Base-by-base conservation (phyloP, 2,888 invertebrate genomes). In the Neoascia interrupta region DNA sequence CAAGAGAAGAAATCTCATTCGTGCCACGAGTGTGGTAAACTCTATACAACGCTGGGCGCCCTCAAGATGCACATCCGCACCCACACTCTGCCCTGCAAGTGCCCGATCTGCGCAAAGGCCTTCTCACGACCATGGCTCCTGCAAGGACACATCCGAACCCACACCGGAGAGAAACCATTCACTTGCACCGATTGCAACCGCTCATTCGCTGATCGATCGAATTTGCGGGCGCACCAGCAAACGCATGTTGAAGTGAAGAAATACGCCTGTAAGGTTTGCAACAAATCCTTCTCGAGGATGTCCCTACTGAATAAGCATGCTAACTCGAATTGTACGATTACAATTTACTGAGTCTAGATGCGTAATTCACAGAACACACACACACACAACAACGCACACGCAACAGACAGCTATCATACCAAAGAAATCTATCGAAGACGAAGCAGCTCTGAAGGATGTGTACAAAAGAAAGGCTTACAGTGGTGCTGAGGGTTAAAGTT, bases 1-100 rank as follows among this genome's bases (percentile, higher is more conserved):
- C 92, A 93, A 49, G 94, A 96, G 56, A 94, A 96, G 88, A 97
- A 97, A 88, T 94, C 95, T 34, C 87, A 87, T 63, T 82, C 85
- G 11, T 88, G 88, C 41, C 84, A 88, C 41, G 85, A 87, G 13
- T 88, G 88, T 43, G 88, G 88, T 34, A 88, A 88, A 73, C 83
- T 85, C 6, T 88, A 88, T 61, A 88, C 86, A n/a, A 85, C 88
- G 4, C 83, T 87, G 13, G 88, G 88, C 3, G 88, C 88, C 0
- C 84, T 88, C 2, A 88, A 88, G 82, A 88, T 88, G 88, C 88
- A 88, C 82, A 88, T 88, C 0, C 86, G 88, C 39, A 88, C 88
- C 0, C 88, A 88, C 39, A 88, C 88, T 0, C 73, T 88, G 60
- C 88, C 88, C 56, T 88, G 88, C 84, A 88, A 87, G 82, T 88